These are phyloP conservation scores for Diogma glabrata DNA, from an alignment of 2,888 invertebrate species.

Conservation along the genomic window DNA sequence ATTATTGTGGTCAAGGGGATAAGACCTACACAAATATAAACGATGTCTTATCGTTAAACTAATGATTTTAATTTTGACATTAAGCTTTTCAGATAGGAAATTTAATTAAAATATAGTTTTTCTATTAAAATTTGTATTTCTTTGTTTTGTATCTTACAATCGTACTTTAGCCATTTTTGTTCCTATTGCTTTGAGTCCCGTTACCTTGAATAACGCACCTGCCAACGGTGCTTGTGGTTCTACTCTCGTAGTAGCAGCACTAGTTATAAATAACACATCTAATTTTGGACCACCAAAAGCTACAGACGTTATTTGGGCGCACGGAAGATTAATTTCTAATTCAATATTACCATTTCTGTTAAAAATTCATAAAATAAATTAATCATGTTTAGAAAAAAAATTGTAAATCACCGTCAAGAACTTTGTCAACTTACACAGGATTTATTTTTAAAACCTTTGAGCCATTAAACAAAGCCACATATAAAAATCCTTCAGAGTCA, in stretches of 20 bases:
- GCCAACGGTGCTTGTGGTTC: constrained; percentile 38
- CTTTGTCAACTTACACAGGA: constrained; percentile 30
- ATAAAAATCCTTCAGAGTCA: constrained; percentile 63
- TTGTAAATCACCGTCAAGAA: not conserved
- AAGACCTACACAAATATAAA: too few species aligned
- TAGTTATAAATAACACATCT: constrained; percentile 58
- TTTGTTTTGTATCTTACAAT: too few species aligned
- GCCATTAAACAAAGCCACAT: constrained; percentile 64
- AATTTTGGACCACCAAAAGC: constrained; percentile 58
- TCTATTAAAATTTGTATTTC: too few species aligned
- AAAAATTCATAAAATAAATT: not conserved
- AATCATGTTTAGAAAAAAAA: not conserved
- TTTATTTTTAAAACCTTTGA: constrained; percentile 40
- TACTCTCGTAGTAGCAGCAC: constrained; percentile 36
- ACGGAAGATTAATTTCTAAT: constrained; percentile 48
- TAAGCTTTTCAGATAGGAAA: too few species aligned
- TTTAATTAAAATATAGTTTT: too few species aligned
- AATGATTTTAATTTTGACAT: too few species aligned
- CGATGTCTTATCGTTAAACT: too few species aligned
- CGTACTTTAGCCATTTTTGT: constrained; percentile 27
- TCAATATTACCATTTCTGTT: constrained; percentile 40
- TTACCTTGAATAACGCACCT: constrained; percentile 48
- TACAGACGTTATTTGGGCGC: constrained; percentile 55
- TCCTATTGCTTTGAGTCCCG: constrained; percentile 46
- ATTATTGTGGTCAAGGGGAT: too few species aligned